Base-by-base conservation (phyloP, 2,797 vertebrate species). In the Labroides dimidiatus region DNA sequence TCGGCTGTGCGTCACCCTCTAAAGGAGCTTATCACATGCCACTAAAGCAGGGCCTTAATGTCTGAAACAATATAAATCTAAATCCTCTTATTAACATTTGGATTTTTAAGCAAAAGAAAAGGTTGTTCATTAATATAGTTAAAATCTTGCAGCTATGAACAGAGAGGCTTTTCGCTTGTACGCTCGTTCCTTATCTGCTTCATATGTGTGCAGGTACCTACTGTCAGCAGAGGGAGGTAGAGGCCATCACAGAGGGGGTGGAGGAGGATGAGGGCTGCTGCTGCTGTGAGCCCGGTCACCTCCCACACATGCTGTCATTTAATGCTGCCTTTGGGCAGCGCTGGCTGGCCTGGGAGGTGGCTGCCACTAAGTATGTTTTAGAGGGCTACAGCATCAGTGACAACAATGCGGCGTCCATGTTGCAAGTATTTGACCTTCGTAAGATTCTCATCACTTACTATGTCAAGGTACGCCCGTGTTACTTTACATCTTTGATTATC, bases 361-460 rank as follows among this genome's bases (percentile, higher is more conserved):
- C 97, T 2, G 97, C 98, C 69, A 98, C 97, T 21, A 99, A 99
- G 75, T 99, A 99, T 1, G 96, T 98, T 33, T 90, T 99, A 33
- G 97, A 99, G 86, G 98, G 98, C 33, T 99, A 99, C 69, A 99
- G 98, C 87, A 99, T 99, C 93, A 99, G 96, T 0, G 98, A 99
- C 91, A 99, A 99, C 86, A 99, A 97, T 4, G 98, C 98, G 0
- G 98, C 97, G 39, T 98, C 98, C 64, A 99, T 99, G 98, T 92
- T 99, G 74, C 98, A 99, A 89, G 97, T 99, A 23, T 99, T 99
- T 23, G 98, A 99, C 88, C 96, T 99, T 23, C 95, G 98, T 15
- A 96, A 97, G 85, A 99, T 99, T 69, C 97, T 99, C 82, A 99
- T 97, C 73, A 99, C 98, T 2, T 99, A 99, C 62, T 99, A 99